Evolutionary conservation across 2,797 vertebrate genomes (phyloP), one percentile per base, ranked within the genome.

Genomic region (Oophaga sylvatica): DNA sequence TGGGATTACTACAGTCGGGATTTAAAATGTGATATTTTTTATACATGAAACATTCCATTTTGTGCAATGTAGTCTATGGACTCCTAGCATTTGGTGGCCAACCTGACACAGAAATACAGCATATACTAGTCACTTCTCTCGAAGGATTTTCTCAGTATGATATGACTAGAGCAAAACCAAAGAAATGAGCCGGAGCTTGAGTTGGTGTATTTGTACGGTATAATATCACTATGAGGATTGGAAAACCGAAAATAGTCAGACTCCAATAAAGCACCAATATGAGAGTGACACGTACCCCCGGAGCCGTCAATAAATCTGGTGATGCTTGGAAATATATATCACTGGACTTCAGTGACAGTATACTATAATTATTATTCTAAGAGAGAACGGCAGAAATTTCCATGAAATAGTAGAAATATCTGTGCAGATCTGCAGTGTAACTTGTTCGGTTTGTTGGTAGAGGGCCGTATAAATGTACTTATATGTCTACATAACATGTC

Each of bases 41-140:
- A 7, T 70, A 31, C 5, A 16, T 31, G 5, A 31, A 12, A 81
- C 29, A 31, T 73, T 20, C 16, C 45, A 78, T 62, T 59, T 78
- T 83, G 29, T 83, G 86, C 22, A 77, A 20, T 83, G 57, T 45
- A 67, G 31, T 20, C 31, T 29, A 6, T 10, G 76, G 59, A 57
- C 68, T 45, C 7, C 16, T 76, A 76, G 45, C 2, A 76, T 13
- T 63, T 53, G n/a, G 15, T n/a, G 41, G 31, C 70, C 75, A 16
- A 41, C n/a, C 29, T 17, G 26, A 45, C 9, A 26, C n/a, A 10
- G 35, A 17, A 60, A 77, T 77, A 59, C 60, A 82, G 70, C 17
- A 41, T 77, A 57, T 8, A 4, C 6, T 53, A 26, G 35, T 80
- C 8, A 9, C 19, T n/a, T 62, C 22, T 81, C 7, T 35, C 17